These are phyloP conservation scores for Calliopum simillimum DNA, from an alignment of 2,888 invertebrate genomes.

Conservation along the genomic window DNA sequence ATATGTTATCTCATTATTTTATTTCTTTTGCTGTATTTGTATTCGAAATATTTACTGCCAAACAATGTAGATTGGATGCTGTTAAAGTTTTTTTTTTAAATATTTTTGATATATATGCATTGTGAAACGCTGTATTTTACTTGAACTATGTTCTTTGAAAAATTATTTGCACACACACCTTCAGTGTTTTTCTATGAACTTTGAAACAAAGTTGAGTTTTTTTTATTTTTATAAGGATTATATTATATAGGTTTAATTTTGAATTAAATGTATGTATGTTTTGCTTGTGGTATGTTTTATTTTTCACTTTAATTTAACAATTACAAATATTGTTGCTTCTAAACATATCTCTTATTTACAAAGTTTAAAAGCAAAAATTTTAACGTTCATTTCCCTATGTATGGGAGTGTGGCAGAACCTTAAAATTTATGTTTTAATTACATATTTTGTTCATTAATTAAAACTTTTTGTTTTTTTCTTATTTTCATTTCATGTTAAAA, in stretches of 20 bases:
- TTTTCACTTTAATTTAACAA: constrained; percentile 16
- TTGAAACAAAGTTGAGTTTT: constrained; percentile 38
- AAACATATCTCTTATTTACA: constrained; percentile 26
- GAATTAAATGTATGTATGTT: constrained; percentile 40
- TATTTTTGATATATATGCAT: constrained; percentile 58
- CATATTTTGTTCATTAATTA: constrained; percentile 12
- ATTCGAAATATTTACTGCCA: constrained; percentile 38
- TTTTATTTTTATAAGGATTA: not conserved
- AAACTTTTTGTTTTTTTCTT: constrained; percentile 14
- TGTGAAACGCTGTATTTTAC: constrained; percentile 23
- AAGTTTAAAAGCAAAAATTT: not conserved
- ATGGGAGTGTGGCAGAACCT: too few species aligned
- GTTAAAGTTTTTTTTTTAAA: constrained; percentile 24
- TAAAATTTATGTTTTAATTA: not conserved
- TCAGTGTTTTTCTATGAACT: constrained; percentile 52
- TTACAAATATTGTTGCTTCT: constrained; percentile 16
- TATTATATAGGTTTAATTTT: constrained; percentile 25
- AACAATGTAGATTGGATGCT: constrained; percentile 23
- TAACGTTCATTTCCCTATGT: not conserved
- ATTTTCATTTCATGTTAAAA: constrained; percentile 10
- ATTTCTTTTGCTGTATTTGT: constrained; percentile 22
- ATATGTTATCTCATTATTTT: constrained; percentile 32
- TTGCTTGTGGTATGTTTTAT: constrained; percentile 15
- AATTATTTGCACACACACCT: constrained; percentile 54
- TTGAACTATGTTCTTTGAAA: constrained; percentile 33